A percentile compares a stretch with the other conserved stretches of the same genome.
Evolutionary conservation across 2,888 invertebrate species (phyloP).

Genomic region (Leucophenga maculata): DNA sequence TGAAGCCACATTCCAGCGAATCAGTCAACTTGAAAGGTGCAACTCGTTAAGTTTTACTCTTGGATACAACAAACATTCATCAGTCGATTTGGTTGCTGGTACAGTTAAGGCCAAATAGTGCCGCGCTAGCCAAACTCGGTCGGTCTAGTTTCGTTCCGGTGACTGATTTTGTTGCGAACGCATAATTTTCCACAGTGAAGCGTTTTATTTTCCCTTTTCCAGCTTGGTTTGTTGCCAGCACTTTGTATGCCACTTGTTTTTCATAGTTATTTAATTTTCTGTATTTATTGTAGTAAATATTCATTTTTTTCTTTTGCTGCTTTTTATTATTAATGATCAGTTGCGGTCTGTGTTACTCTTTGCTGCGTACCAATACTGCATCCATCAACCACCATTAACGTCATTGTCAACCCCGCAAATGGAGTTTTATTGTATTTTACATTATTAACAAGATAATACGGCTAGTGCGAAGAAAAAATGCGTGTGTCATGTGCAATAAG

Average conservation of each 20-base stretch:
- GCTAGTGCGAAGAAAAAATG: too few species aligned
- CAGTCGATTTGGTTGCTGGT: conserved; percentile 17
- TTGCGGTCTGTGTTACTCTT: neutral
- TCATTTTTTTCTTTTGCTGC: conserved; percentile 4
- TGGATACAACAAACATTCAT: neutral
- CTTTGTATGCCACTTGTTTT: conserved; percentile 36
- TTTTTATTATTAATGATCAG: conserved; percentile 12
- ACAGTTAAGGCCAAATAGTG: conserved; percentile 7
- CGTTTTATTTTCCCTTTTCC: conserved; percentile 32
- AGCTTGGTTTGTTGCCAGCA: neutral
- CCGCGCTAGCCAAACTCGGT: neutral
- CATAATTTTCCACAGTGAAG: conserved; percentile 44
- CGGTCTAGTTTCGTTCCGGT: conserved; percentile 52
- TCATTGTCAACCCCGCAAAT: conserved; percentile 4
- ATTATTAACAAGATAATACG: too few species aligned
- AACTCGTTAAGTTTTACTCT: neutral
- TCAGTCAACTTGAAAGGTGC: conserved; percentile 8
- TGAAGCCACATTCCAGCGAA: conserved; percentile 10
- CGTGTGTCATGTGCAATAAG: too few species aligned
- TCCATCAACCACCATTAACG: conserved; percentile 22
- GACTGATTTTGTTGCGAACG: conserved; percentile 46
- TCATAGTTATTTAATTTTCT: conserved; percentile 10
- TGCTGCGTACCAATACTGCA: neutral
- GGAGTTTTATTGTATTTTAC: conserved; percentile 1
- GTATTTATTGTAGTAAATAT: conserved; percentile 5